A percentile compares a stretch with the other conserved stretches of the same genome.
Evolutionary conservation across 2,888 invertebrate genomes (phyloP).

Genomic region (Apotomis turbidana): DNA sequence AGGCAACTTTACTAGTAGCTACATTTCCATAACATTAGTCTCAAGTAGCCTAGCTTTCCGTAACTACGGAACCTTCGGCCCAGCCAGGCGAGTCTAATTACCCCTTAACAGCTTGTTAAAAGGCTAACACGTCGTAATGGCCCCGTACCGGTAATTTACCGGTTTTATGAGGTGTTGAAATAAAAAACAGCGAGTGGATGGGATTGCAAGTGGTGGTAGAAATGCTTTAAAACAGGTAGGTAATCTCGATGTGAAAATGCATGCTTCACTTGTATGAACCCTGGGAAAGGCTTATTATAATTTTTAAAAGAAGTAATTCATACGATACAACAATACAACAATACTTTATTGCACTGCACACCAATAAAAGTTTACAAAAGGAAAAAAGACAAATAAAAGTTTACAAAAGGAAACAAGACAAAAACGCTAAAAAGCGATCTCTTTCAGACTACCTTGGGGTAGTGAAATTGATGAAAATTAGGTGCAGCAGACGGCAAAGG

Average conservation of each 20-base stretch:
- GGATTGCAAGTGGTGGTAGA: background rate
- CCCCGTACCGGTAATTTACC: constrained; percentile 17
- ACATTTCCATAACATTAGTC: too few relatives aligned
- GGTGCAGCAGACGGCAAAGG: too few relatives aligned
- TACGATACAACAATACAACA: too few relatives aligned
- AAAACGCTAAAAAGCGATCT: too few relatives aligned
- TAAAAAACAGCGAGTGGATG: background rate
- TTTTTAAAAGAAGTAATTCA: background rate
- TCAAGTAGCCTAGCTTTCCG: too few relatives aligned
- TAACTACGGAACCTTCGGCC: background rate
- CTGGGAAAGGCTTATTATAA: background rate
- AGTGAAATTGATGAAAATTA: too few relatives aligned
- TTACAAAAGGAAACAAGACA: too few relatives aligned
- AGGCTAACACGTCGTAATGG: constrained; percentile 26
- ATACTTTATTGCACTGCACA: too few relatives aligned
- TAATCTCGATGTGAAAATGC: background rate
- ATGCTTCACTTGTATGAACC: background rate
- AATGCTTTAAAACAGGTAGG: background rate
- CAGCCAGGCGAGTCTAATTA: constrained; percentile 11
- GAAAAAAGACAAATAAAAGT: too few relatives aligned
- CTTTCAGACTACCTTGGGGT: too few relatives aligned
- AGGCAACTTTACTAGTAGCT: too few relatives aligned
- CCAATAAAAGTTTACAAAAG: too few relatives aligned
- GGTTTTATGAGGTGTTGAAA: constrained; percentile 5
- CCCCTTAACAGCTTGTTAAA: constrained; percentile 23